Conservation (phyloP, 2,113 vertebrate species). For the Malurus alboscapulatus region DNA sequence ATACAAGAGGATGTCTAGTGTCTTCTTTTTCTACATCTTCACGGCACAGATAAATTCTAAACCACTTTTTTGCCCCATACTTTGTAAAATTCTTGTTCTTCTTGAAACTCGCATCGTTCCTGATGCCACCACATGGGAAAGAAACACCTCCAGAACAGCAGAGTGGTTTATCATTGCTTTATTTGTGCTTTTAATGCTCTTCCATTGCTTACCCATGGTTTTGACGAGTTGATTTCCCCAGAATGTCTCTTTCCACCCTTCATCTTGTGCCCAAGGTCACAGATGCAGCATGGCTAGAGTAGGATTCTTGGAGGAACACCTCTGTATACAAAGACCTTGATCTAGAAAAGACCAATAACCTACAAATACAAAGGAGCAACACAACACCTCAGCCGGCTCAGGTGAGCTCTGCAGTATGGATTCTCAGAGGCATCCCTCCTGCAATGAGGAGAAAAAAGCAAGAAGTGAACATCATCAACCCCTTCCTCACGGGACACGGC, state of each 20-base stretch:
- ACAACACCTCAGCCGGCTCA: background rate
- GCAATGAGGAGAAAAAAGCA: background rate
- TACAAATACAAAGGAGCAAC: background rate
- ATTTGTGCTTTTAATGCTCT: background rate
- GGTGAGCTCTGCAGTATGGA: rapidly evolving
- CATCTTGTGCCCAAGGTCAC: background rate
- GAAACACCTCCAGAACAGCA: background rate
- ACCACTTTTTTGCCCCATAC: background rate
- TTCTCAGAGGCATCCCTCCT: background rate
- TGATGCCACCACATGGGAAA: background rate
- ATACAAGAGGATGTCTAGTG: background rate
- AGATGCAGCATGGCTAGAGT: background rate
- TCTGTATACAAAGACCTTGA: background rate
- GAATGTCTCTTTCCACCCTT: background rate
- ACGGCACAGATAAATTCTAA: background rate
- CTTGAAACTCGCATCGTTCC: background rate
- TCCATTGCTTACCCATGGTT: background rate
- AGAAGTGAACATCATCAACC: background rate
- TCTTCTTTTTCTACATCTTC: background rate
- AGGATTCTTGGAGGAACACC: background rate
- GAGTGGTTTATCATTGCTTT: background rate
- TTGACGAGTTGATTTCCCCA: background rate
- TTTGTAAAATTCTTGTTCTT: background rate
- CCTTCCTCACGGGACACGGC: background rate
- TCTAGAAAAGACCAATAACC: rapidly evolving